These are phyloP conservation scores for Dasyprocta punctata DNA, from an alignment of 2,113 vertebrate species.

Conservation along the genomic window DNA sequence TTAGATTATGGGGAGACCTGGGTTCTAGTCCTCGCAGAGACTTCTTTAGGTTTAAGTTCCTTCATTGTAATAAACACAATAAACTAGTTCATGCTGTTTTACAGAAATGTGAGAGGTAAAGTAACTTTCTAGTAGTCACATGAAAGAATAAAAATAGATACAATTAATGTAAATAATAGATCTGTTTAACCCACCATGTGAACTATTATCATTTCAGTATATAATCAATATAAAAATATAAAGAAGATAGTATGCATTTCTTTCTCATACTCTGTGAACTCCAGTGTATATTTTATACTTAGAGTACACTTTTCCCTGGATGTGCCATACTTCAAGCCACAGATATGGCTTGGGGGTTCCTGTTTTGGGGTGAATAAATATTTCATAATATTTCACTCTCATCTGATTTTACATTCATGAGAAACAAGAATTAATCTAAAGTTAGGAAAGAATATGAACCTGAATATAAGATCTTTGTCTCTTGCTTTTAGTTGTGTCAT, in stretches of 20 bases:
- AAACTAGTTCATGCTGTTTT: background rate
- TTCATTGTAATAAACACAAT: background rate
- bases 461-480: background rate
- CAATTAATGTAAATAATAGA: background rate
- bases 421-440: background rate
- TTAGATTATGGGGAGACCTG: background rate
- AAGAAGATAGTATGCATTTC: background rate
- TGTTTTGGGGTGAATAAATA: background rate
- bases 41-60: background rate
- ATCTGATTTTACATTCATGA: background rate
- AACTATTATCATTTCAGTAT: background rate
- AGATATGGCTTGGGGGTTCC: background rate
- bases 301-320: background rate
- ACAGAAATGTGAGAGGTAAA: background rate
- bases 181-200: background rate
- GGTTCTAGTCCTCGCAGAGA: background rate
- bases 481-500: background rate
- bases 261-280: background rate
- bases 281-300: background rate
- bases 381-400: background rate
- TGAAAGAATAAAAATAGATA: background rate
- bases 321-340: background rate
- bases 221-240: background rate
- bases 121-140: background rate
- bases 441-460: background rate